These are phyloP conservation scores for Cephus cinctus DNA, from an alignment of 1,140 invertebrate species.

Conservation along the genomic window DNA sequence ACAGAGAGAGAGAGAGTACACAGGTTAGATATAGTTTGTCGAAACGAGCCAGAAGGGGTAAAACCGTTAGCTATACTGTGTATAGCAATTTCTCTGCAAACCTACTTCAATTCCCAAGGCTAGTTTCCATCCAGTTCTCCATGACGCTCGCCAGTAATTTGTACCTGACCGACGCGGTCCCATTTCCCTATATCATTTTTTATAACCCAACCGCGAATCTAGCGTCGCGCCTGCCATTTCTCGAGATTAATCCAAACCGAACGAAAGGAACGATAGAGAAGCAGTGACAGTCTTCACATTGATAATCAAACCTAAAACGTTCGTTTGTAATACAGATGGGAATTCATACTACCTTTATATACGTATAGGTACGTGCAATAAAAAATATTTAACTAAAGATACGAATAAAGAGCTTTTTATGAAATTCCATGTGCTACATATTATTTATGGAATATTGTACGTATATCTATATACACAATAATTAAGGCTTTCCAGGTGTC, in stretches of 20 bases:
- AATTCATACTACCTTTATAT: no score
- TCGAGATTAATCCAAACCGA: background rate
- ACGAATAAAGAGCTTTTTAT: no score
- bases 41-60: conserved; percentile 11
- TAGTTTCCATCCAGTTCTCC: conserved; percentile 39
- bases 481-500: no score
- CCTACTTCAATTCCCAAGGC: conserved; percentile 40
- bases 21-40: background rate
- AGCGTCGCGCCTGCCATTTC: no score
- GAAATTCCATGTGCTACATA: no score
- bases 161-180: conserved; percentile 28
- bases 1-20: background rate
- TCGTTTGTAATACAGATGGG: no score
- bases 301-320: no score
- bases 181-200: conserved; percentile 29
- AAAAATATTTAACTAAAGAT: no score
- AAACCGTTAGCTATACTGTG: conserved; percentile 31
- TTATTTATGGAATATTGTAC: no score
- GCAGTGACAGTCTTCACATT: background rate
- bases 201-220: no score
- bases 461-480: no score
- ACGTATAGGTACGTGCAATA: no score
- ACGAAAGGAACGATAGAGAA: background rate
- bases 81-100: conserved; percentile 34
- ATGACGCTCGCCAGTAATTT: conserved; percentile 31